phyloP scores from a whole-genome alignment of 2,888 invertebrate species.

The Chamaedrilus cognettii region DNA sequence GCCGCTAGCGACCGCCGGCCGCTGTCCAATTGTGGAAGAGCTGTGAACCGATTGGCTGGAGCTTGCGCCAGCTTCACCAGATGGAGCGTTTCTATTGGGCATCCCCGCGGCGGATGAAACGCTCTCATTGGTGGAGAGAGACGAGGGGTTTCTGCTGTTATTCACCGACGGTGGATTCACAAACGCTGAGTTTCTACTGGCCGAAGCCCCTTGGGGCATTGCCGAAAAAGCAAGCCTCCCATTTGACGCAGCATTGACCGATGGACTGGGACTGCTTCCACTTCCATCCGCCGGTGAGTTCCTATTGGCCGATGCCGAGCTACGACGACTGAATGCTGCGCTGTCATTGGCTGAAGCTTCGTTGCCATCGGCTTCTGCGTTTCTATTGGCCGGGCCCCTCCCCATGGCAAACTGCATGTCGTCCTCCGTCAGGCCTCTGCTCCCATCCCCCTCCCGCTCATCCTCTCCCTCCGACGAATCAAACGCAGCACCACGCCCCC shows the following conservation, averaged over 20 bases:
- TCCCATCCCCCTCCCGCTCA: background rate
- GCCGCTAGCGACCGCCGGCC: background rate
- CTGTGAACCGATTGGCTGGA: too few relatives aligned
- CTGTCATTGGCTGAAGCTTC: background rate
- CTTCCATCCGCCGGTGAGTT: background rate
- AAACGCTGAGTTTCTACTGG: too few relatives aligned
- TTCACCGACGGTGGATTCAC: too few relatives aligned
- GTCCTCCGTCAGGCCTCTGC: background rate
- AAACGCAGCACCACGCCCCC: too few relatives aligned
- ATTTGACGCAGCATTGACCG: background rate
- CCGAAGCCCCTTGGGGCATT: too few relatives aligned
- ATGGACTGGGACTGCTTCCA: background rate
- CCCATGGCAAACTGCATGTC: background rate
- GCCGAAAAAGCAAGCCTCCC: too few relatives aligned
- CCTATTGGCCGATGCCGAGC: background rate
- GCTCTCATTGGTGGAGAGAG: background rate
- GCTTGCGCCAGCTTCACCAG: too few relatives aligned
- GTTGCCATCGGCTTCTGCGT: background rate
- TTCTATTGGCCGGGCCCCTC: background rate
- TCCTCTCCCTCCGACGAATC: background rate
- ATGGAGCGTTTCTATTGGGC: too few relatives aligned
- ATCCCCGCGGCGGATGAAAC: conserved; percentile 1
- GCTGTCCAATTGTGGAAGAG: too few relatives aligned
- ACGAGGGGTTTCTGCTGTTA: background rate
- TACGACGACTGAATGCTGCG: background rate